Percentiles rank a stretch among this genome's conserved stretches.
Conservation (phyloP, 2,888 invertebrate genomes). For the Coronaproctus castanopsis region DNA sequence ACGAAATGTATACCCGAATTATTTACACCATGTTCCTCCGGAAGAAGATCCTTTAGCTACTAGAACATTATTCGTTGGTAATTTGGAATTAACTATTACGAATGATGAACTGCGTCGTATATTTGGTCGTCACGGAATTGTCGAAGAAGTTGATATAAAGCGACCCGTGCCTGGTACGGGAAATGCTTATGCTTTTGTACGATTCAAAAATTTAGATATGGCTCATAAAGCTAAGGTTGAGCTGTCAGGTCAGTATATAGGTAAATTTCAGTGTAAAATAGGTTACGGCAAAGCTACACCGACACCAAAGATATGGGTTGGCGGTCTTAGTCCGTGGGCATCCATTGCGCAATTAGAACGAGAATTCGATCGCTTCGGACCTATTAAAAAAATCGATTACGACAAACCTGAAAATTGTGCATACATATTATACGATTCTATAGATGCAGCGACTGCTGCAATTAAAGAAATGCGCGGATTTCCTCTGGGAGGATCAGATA, state of each 20-base stretch:
- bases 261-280: slow-evolving; percentile 96
- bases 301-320: slow-evolving; percentile 92
- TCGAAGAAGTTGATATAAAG: slow-evolving; percentile 97
- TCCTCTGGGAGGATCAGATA: slow-evolving; percentile 76
- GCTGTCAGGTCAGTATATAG: slow-evolving; percentile 89
- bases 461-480: slow-evolving; percentile 89
- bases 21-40: slow-evolving; percentile 81
- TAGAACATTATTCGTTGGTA: slow-evolving; percentile 91
- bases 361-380: slow-evolving; percentile 95
- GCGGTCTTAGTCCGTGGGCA: slow-evolving; percentile 91
- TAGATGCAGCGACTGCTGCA: slow-evolving; percentile 93
- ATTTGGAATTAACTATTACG: slow-evolving; percentile 90
- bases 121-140: slow-evolving; percentile 85
- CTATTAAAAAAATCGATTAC: slow-evolving; percentile 94
- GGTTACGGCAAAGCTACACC: slow-evolving; percentile 98
- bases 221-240: slow-evolving; percentile 88
- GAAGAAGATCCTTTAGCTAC: slow-evolving; percentile 93
- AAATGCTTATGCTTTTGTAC: slow-evolving; percentile 92
- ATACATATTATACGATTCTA: slow-evolving; percentile 87
- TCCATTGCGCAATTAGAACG: slow-evolving; percentile 77
- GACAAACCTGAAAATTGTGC: slow-evolving; percentile 85
- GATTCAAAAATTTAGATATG: slow-evolving; percentile 89
- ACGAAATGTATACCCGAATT: slow-evolving; percentile 91
- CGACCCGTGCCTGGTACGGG: slow-evolving; percentile 91
- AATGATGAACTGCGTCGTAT: slow-evolving; percentile 82